Evolutionary conservation across 2,797 vertebrate genomes (phyloP), one percentile per base, ranked within the genome.

Genomic region (Bryconaethiops microstoma): DNA sequence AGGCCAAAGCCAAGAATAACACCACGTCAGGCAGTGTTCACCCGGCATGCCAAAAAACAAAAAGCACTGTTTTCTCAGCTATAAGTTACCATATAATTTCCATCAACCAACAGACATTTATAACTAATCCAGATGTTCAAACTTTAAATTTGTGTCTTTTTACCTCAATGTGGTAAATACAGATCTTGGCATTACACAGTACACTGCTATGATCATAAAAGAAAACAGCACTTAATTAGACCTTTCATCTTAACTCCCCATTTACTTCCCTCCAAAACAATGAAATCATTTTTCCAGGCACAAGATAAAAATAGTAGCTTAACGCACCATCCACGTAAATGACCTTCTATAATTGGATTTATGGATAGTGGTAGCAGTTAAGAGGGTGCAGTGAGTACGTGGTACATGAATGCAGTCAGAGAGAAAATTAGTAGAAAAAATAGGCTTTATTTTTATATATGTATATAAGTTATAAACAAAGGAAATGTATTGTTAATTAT

Each of bases 401-500:
- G 19, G 23, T 57, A 57, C 1, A 57, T 12, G 5, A 62, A 69
- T n/a, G 21, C 65, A 76, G 9, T 7, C 35, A 35, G 39, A 50
- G 23, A 63, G 42, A 52, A 69, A 70, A 71, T 35, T 12, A 57
- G 55, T 83, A 78, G 6, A 78, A 83, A 29, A 85, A 81, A 85
- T 76, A 83, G 4, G 45, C 50, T 86, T 85, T 86, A 86, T 86
- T 86, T 78, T 74, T 75, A 29, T 29, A 29, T 29, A 29, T 29
- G 29, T 42, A 76, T 52, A 84, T 19, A 77, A 62, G 67, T 23
- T 21, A 39, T 40, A 29, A 75, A 13, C 12, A 62, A 8, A 13
- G 50, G 13, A 52, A 64, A n/a, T 9, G 17, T 21, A 70, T 68
- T 67, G 13, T 19, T 2, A 70, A 57, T 45, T 1, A 60, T 40